Percentiles rank a stretch among this genome's conserved stretches.
phyloP scores from a whole-genome alignment of 64 coral and sea anemone genomes.

The Acropora yongei region DNA sequence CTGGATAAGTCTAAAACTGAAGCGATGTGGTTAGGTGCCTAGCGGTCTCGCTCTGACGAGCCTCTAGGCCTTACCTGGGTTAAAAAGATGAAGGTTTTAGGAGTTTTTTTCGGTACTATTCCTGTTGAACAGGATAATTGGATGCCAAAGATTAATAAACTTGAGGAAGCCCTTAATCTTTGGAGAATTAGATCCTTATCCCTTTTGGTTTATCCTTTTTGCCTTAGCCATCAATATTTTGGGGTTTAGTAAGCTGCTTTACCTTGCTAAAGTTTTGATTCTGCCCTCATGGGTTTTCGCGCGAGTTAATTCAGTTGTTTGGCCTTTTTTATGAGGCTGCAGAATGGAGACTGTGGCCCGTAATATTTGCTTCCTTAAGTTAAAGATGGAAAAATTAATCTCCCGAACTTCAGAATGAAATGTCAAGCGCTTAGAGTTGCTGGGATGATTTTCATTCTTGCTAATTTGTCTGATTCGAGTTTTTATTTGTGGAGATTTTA shows the following conservation, averaged over 20 bases:
- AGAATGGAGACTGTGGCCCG: background rate
- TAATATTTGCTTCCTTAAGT: background rate
- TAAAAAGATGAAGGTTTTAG: background rate
- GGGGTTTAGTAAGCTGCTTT: background rate
- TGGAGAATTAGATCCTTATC: conserved; percentile 23
- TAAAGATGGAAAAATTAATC: background rate
- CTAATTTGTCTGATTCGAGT: too few relatives aligned
- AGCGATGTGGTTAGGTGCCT: conserved; percentile 19
- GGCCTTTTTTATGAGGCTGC: conserved; percentile 4
- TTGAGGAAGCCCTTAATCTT: background rate
- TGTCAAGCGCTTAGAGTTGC: too few relatives aligned
- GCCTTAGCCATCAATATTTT: background rate
- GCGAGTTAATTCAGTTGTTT: background rate
- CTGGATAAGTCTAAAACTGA: background rate
- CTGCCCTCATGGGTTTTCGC: background rate
- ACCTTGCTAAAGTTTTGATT: background rate
- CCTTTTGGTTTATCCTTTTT: background rate
- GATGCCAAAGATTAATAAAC: background rate
- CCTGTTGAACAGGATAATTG: background rate
- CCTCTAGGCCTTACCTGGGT: conserved; percentile 11
- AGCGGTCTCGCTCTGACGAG: background rate
- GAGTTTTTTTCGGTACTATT: background rate
- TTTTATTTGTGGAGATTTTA: too few relatives aligned
- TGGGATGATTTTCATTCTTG: too few relatives aligned
- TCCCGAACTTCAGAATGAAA: background rate